Evolutionary conservation across 1,140 invertebrate genomes (phyloP), one percentile per base, ranked within the genome.

Genomic region (Drosophila melanica): DNA sequence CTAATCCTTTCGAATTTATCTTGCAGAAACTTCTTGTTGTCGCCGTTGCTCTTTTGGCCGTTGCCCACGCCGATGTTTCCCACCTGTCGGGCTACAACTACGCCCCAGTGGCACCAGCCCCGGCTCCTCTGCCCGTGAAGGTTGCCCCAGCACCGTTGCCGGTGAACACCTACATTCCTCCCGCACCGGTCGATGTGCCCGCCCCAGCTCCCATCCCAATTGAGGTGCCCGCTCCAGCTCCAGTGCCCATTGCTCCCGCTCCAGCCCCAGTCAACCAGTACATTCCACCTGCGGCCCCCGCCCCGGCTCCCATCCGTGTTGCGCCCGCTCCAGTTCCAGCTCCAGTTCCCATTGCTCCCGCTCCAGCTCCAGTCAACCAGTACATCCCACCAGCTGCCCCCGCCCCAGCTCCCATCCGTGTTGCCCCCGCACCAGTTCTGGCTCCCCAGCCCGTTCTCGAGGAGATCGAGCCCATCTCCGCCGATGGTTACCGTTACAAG

Each of bases 31-130:
- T 90, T 42, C 74, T 90, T 44, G 62, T 80, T 70, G 70, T 87
- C 57, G 81, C 74, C 82, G 53, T 87, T 33, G 79, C 82, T 51
- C 44, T 91, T n/a, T 39, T 91, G 90, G 90, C 85, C 27, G 77
- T 82, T 55, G 90, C 75, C 75, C 77, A 87, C 54, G 90, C 90
- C 68, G 81, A 91, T 89, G 82, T 90, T 42, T 90, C 89, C n/a
- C 87, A 90, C 16, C 73, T 90, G 65, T 80, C 81, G 11, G 89
- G 89, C 11, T 91, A 91, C 69, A 87, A 77, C 73, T 91, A 91
- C 35, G 72, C 68, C n/a, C 75, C 79, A 18, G 84, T 79, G 42
- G 76, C 77, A 7, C 67, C 65, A 16, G 77, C 44, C 27, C 72
- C 72, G 1, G 60, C 64, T 47, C 79, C 71, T 1, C 3, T 48